Evolutionary conservation across 2,113 vertebrate genomes (phyloP), one percentile per base, ranked within the genome.

Genomic region (Lagopus muta): DNA sequence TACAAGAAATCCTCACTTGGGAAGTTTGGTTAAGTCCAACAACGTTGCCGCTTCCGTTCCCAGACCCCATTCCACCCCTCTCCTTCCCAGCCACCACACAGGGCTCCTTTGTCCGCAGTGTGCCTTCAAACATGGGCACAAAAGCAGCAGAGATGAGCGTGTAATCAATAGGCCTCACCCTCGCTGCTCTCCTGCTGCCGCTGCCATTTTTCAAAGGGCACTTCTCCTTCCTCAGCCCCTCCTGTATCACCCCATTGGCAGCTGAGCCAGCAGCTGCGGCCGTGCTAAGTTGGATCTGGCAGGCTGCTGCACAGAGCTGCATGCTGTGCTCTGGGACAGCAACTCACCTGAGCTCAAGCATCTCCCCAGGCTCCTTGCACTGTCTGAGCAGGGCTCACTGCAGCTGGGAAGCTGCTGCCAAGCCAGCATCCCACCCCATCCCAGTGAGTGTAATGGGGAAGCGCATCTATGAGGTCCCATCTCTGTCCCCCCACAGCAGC

Each of bases 131-230:
- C 62, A 71, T 15, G 58, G 91, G 89, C 91, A 88, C 74, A 92
- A 93, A 90, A 38, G 89, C 65, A 84, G 57, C 40, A 0, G 21
- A 84, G 87, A 90, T 52, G 43, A 87, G 92, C 70, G 0, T 89
- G 92, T 85, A 91, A 96, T 90, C 85, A 90, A 91, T 30, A 96
- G 84, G 60, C 87, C 86, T 92, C 91, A 65, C 70, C 81, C 93
- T 75, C 6, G 0, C 62, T 88, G 91, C 76, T 72, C 92, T 84
- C 89, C 93, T 84, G 89, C 89, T 86, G 70, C 28, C 38, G 2
- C 82, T 92, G 76, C 74, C 54, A 66, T 72, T 94, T 95, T 94
- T 90, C 95, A 87, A 90, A 82, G 65, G 48, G 43, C 89, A 77
- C 80, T 95, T 94, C 61, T 77, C 76, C 81, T 82, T 91, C 92